phyloP scores from a whole-genome alignment of 1,140 invertebrate species.

The Lepidostoma basale region DNA sequence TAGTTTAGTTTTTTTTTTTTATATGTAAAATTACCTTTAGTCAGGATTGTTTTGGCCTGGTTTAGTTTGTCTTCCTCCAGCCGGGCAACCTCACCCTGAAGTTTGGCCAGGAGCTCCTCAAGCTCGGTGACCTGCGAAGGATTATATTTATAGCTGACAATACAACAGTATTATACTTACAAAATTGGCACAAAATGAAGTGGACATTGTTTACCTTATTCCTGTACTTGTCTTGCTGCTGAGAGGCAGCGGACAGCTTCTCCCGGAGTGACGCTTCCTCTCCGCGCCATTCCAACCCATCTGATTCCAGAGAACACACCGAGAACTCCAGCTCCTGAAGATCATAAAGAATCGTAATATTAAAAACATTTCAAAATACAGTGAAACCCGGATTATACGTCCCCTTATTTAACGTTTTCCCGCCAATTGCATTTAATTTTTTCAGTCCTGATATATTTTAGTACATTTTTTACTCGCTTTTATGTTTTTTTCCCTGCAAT shows the following conservation, averaged over 20 bases:
- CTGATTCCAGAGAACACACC: slow-evolving; percentile 27
- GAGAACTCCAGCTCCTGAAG: slow-evolving; percentile 27
- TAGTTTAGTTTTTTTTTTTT: too few species aligned
- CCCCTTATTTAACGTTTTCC: too few species aligned
- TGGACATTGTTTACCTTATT: slow-evolving; percentile 42
- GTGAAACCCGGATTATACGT: too few species aligned
- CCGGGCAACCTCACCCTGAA: slow-evolving; percentile 35
- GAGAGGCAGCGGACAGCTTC: slow-evolving; percentile 14
- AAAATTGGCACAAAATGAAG: too few species aligned
- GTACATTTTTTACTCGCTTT: too few species aligned
- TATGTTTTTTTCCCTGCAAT: too few species aligned
- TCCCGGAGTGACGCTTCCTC: slow-evolving; percentile 16
- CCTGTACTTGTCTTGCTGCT: slow-evolving; percentile 45
- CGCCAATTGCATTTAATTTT: too few species aligned
- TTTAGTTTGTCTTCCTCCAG: slow-evolving; percentile 28
- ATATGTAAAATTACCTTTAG: background rate
- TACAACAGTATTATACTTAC: too few species aligned
- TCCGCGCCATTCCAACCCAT: slow-evolving; percentile 15
- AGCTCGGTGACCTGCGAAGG: slow-evolving; percentile 39
- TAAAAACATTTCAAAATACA: too few species aligned
- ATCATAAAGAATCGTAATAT: too few species aligned
- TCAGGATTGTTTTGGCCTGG: background rate
- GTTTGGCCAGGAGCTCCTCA: slow-evolving; percentile 38
- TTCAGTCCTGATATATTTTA: too few species aligned
- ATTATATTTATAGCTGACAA: too few species aligned